These are phyloP conservation scores for Scolopax bukidnonensis DNA, from an alignment of 2,797 vertebrate genomes.

Conservation along the genomic window DNA sequence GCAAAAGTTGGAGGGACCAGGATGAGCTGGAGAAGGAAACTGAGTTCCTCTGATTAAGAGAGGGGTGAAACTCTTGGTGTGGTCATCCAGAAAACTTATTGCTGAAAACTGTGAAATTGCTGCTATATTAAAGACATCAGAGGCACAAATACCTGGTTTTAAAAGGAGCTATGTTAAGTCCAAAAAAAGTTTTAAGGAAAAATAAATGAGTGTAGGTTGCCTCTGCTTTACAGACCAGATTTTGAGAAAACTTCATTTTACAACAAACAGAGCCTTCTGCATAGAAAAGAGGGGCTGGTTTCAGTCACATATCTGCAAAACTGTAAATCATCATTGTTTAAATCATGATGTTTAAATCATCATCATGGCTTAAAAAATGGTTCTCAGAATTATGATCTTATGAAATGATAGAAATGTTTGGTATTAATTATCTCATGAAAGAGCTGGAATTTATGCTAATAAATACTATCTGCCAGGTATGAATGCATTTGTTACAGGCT, in stretches of 20 bases:
- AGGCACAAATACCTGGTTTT: neutral
- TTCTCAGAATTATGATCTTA: neutral
- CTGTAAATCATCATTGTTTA: neutral
- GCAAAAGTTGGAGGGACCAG: neutral
- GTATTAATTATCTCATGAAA: constrained; percentile 12
- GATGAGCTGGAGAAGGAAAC: neutral
- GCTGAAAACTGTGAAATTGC: neutral
- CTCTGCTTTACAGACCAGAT: neutral
- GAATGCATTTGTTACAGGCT: constrained; percentile 32
- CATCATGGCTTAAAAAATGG: neutral
- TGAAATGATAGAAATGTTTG: constrained; percentile 3
- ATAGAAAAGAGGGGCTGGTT: neutral
- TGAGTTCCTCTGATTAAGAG: neutral
- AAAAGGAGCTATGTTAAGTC: neutral
- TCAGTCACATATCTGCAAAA: neutral
- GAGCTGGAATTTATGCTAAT: constrained; percentile 38
- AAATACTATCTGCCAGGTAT: neutral
- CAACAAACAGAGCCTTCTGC: neutral
- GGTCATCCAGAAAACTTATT: neutral
- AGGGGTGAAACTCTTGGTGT: neutral
- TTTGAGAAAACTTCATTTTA: neutral
- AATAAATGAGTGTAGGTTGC: neutral
- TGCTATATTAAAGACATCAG: neutral
- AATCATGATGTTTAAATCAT: neutral
- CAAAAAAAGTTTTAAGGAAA: neutral